Base-by-base conservation (phyloP, 1,140 invertebrate species). In the Rhysida immarginata region DNA sequence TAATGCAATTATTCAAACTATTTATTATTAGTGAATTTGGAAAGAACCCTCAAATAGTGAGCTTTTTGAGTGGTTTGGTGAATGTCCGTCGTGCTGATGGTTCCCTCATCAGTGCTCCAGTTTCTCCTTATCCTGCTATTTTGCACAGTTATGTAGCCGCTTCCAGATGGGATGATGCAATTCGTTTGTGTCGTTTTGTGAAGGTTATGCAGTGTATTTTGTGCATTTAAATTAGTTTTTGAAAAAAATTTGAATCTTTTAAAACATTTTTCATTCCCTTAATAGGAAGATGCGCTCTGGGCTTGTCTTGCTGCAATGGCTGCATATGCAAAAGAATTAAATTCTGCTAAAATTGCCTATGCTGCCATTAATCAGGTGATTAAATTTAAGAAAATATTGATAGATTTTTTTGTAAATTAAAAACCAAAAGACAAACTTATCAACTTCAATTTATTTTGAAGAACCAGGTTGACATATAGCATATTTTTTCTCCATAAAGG, bases 271-370 rank as follows among this genome's bases (percentile, higher is more conserved):
- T n/a, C n/a, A n/a, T n/a, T n/a, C n/a, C n/a, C n/a, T n/a, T n/a
- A n/a, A 35, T 57, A 79, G 78, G 85, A 90, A 63, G 82, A 86
- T 60, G 80, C 78, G 29, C 68, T 95, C 18, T 96, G 93, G 92
- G 84, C 89, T 1, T 87, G 85, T 63, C 73, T 96, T 58, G 92
- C 91, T 2, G 86, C 85, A 0, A 75, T 94, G 69, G 82, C 91
- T 14, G 83, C 83, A 49, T 81, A 85, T 60, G 78, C 78, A 45
- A 84, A 81, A 65, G 78, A 90, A 61, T 70, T 95, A 23, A 77
- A 81, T 42, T 82, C 87, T 26, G 90, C 91, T 1, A 91, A 96
- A 75, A 83, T 94, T 66, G 86, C 89, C 11, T 97, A 93, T 72
- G 85, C 89, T n/a, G 82, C 88, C 23, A 87, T 96, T 54, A 80